Evolutionary conservation across 2,797 vertebrate species (phyloP), one percentile per base, ranked within the genome.

Genomic region (Alfaro cultratus): DNA sequence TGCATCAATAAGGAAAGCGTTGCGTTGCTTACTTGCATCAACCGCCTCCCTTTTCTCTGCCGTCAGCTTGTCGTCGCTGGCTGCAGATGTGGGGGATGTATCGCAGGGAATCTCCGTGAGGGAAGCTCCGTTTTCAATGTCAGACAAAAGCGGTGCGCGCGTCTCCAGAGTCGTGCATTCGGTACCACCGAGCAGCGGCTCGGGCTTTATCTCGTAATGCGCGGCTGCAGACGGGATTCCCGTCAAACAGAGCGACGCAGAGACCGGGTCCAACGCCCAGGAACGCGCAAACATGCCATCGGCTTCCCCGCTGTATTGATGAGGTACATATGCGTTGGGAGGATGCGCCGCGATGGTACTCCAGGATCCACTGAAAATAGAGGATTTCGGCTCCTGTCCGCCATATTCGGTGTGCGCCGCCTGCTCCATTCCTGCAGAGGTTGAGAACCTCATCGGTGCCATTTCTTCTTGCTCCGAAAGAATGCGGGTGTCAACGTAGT

Each of bases 231-330:
- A 96, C 81, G 98, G 95, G 94, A 99, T 96, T 96, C 97, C 98
- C 85, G 98, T 96, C 94, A 98, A 96, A 90, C 98, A 97, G 92
- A 99, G 91, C 86, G 97, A 97, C 83, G 97, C 97, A 78, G 97
- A 96, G 84, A 98, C 92, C 78, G 97, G 96, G 89, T 99, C 98
- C 91, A 99, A 94, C 89, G 98, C 95, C 98, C 98, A 99, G 92
- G 97, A 97, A 88, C 98, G 97, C 95, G 97, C 95, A 95, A 98
- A 98, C 97, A 97, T 97, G 94, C 97, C 97, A 95, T 99, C 98
- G 86, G 96, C 92, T 89, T 98, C 97, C 83, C 96, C 96, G 83
- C 96, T 92, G 91, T 97, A 97, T 80, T 96, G 97, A 85, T 96
- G 96, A 81, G 97, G 97, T 81, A 97, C 96, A 79, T 98, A 98